phyloP scores from a whole-genome alignment of 2,113 vertebrate species.

The Pimephales promelas region DNA sequence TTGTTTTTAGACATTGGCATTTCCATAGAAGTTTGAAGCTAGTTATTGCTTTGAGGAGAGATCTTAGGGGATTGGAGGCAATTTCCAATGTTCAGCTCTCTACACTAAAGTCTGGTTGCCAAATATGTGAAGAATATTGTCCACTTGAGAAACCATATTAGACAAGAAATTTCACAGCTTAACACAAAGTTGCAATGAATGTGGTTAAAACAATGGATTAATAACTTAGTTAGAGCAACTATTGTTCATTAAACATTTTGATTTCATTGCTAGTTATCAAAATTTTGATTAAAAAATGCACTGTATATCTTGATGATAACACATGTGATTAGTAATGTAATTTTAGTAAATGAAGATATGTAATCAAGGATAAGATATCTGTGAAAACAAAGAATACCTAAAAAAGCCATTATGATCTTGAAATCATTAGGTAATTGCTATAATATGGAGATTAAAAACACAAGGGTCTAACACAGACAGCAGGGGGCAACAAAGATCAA shows the following conservation, averaged over 20 bases:
- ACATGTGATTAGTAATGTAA: too few species aligned
- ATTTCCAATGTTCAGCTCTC: not conserved
- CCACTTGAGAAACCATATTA: not conserved
- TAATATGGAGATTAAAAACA: not conserved
- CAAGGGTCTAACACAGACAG: constrained; percentile 12
- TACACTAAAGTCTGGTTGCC: not conserved
- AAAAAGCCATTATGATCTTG: too few species aligned
- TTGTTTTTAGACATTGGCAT: not conserved
- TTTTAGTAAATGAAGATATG: too few species aligned
- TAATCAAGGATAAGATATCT: not conserved
- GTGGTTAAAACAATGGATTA: not conserved
- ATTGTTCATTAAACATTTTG: not conserved
- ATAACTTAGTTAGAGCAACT: not conserved
- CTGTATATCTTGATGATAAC: too few species aligned
- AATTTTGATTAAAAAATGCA: too few species aligned
- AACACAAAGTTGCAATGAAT: too few species aligned
- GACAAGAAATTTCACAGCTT: not conserved
- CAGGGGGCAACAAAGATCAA: constrained; percentile 30
- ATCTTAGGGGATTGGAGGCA: not conserved
- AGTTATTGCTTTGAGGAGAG: constrained; percentile 10
- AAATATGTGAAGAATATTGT: not conserved
- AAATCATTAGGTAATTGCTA: not conserved
- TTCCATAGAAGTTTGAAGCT: not conserved
- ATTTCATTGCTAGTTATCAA: not conserved
- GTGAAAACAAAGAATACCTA: not conserved